A percentile compares a stretch with the other conserved stretches of the same genome.
Evolutionary conservation across 2,113 vertebrate species (phyloP).

Genomic region (Oryzias melastigma): DNA sequence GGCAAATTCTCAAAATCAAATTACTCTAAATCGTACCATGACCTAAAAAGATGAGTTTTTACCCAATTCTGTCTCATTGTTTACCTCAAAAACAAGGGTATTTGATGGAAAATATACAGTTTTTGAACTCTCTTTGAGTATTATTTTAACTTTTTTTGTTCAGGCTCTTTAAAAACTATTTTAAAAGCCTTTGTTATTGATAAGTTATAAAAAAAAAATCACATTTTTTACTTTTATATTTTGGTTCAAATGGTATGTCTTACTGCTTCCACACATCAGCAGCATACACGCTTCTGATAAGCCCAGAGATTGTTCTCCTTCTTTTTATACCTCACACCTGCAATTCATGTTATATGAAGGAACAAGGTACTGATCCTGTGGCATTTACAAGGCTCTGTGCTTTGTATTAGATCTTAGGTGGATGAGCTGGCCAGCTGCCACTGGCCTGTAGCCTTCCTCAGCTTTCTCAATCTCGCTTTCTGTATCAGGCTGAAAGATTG

Average conservation of each 20-base stretch:
- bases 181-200: too few species aligned
- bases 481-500: conserved; percentile 28
- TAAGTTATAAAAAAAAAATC: too few species aligned
- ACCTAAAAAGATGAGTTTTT: too few species aligned
- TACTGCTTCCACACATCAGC: conserved; percentile 1
- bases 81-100: too few species aligned
- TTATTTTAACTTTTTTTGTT: too few species aligned
- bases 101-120: too few species aligned
- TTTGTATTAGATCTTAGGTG: conserved; percentile 32
- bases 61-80: too few species aligned
- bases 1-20: too few species aligned
- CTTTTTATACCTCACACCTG: conserved; percentile 6
- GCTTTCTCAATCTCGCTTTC: conserved; percentile 19
- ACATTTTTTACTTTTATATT: neutral
- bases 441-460: conserved; percentile 26
- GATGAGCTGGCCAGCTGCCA: conserved; percentile 20
- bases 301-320: conserved; percentile 17
- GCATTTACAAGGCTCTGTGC: conserved; percentile 30
- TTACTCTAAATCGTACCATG: too few species aligned
- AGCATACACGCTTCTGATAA: conserved; percentile 3
- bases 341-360: conserved; percentile 34
- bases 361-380: conserved; percentile 38
- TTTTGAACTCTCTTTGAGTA: too few species aligned
- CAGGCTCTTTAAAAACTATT: too few species aligned
- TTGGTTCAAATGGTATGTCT: conserved; percentile 5